Percentiles rank a stretch among this genome's conserved stretches.
Conservation (phyloP, 1,140 invertebrate species). For the Drosophila nikananu region DNA sequence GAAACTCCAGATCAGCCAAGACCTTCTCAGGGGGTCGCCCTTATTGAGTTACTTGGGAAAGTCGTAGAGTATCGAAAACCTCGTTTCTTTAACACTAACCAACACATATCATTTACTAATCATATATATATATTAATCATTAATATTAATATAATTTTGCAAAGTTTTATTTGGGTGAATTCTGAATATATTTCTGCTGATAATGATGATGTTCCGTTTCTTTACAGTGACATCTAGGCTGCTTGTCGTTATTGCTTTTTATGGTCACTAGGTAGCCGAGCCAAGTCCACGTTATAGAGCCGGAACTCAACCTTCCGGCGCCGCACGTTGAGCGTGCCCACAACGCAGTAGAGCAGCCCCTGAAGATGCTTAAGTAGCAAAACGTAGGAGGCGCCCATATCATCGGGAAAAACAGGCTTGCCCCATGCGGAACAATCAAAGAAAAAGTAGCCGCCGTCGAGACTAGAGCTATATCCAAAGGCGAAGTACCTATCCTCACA, state of each 20-base stretch:
- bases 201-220: background rate
- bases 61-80: too few species aligned
- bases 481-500: conserved; percentile 86
- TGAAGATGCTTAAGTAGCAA: background rate
- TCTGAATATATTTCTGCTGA: background rate
- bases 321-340: conserved; percentile 3
- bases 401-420: conserved; percentile 86
- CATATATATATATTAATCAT: too few species aligned
- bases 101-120: too few species aligned
- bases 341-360: conserved; percentile 4
- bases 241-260: background rate
- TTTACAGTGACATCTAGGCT: background rate
- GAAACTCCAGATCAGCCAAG: too few species aligned
- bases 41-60: too few species aligned
- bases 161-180: background rate
- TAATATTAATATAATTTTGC: too few species aligned
- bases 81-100: too few species aligned
- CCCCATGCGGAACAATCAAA: conserved; percentile 87
- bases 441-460: conserved; percentile 86
- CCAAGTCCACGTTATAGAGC: conserved; percentile 1
- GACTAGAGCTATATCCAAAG: conserved; percentile 85
- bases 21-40: too few species aligned
- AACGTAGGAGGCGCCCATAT: conserved; percentile 77
- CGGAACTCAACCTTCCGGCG: conserved; percentile 1
- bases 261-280: background rate